Percentiles rank a stretch among this genome's conserved stretches.
These are phyloP conservation scores for Galaxea fascicularis DNA, from an alignment of 92 coral and sea anemone genomes.

Conservation along the genomic window DNA sequence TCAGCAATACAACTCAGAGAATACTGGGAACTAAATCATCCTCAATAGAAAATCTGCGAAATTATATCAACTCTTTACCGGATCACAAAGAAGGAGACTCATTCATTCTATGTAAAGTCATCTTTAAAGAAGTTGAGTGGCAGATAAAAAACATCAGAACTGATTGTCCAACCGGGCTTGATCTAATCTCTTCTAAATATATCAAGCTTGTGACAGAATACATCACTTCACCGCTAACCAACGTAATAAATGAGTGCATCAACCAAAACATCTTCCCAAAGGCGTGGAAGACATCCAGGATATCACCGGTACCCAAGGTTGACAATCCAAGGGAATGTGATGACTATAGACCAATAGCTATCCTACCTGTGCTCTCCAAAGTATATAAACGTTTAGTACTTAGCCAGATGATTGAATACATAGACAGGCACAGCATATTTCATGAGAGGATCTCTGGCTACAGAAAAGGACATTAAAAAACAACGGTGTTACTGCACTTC, in stretches of 20 bases:
- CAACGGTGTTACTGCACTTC: too few species aligned
- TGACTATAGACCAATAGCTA: slow-evolving; percentile 55
- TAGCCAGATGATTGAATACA: slow-evolving; percentile 45
- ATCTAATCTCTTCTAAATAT: slow-evolving; percentile 26
- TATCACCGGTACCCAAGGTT: too few species aligned
- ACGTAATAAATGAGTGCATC: slow-evolving; percentile 19
- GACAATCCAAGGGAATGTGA: too few species aligned
- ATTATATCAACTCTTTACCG: slow-evolving; percentile 27
- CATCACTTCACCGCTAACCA: slow-evolving; percentile 37
- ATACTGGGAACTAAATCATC: slow-evolving; percentile 35
- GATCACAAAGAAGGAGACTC: slow-evolving; percentile 11
- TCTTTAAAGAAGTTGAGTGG: too few species aligned
- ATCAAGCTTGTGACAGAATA: slow-evolving; percentile 39
- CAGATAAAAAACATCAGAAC: slow-evolving; percentile 18
- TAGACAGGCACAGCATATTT: slow-evolving; percentile 30
- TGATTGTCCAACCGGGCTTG: slow-evolving; percentile 28
- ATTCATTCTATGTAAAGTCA: slow-evolving; percentile 34
- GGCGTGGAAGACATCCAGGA: too few species aligned
- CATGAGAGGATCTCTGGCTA: slow-evolving; percentile 35
- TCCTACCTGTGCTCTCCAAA: slow-evolving; percentile 62
- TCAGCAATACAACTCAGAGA: slow-evolving; percentile 25
- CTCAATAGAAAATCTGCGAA: slow-evolving; percentile 24
- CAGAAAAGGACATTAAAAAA: slow-evolving; percentile 15
- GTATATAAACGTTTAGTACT: slow-evolving; percentile 41
- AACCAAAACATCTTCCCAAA: slow-evolving; percentile 40